These are phyloP conservation scores for Hipparchia sbordonii DNA, from an alignment of 2,888 invertebrate species.

Conservation along the genomic window DNA sequence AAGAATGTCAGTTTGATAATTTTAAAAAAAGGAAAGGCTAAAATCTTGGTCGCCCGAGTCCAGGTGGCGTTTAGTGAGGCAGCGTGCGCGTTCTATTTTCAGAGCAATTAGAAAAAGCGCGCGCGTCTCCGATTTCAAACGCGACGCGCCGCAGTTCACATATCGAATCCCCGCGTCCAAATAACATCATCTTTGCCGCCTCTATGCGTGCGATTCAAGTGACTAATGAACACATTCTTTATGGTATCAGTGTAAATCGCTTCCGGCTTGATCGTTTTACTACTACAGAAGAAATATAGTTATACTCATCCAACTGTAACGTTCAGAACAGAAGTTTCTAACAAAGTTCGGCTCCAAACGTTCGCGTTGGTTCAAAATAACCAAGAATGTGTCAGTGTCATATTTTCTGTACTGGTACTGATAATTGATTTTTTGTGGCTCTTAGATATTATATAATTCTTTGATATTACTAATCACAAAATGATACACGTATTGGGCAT, in stretches of 20 bases:
- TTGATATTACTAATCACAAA: too few relatives aligned
- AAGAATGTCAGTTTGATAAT: too few relatives aligned
- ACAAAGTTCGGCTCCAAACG: too few relatives aligned
- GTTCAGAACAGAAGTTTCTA: too few relatives aligned
- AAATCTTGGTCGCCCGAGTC: slow-evolving; percentile 40
- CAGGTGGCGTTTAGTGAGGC: slow-evolving; percentile 57
- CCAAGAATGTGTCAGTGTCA: too few relatives aligned
- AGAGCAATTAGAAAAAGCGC: slow-evolving; percentile 71
- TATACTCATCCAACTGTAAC: too few relatives aligned
- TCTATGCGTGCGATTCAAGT: slow-evolving; percentile 34
- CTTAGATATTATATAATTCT: too few relatives aligned
- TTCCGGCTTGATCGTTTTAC: slow-evolving; percentile 4
- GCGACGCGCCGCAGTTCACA: slow-evolving; percentile 40
- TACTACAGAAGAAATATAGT: not conserved
- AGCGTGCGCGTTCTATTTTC: slow-evolving; percentile 61
- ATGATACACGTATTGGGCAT: not conserved
- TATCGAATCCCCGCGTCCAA: slow-evolving; percentile 27
- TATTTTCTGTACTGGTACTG: too few relatives aligned
- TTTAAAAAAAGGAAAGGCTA: not conserved
- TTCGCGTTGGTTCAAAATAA: too few relatives aligned
- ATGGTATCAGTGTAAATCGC: not conserved
- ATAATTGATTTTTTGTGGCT: too few relatives aligned
- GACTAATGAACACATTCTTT: slow-evolving; percentile 36
- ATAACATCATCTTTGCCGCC: slow-evolving; percentile 29
- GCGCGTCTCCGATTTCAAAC: slow-evolving; percentile 65